A percentile compares a stretch with the other conserved stretches of the same genome.
Conservation (phyloP, 1,140 invertebrate species). For the Macrobrachium nipponense region DNA sequence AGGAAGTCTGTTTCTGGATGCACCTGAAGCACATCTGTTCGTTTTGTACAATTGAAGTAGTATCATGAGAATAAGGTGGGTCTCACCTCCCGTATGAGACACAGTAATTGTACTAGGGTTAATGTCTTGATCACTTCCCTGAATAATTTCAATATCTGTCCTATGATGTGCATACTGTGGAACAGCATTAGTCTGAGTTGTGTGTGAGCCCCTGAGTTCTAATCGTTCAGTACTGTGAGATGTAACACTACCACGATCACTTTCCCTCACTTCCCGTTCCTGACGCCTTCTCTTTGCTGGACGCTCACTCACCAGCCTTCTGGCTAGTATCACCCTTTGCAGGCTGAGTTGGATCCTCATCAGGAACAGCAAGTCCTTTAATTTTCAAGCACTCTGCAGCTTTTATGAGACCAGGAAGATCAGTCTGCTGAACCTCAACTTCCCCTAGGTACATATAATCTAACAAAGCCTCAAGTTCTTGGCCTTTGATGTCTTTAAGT, state of each 20-base stretch:
- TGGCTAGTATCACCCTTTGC: neutral
- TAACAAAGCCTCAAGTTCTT: conserved; percentile 26
- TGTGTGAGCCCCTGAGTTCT: neutral
- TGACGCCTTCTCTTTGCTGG: conserved; percentile 19
- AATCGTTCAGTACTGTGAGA: conserved; percentile 8
- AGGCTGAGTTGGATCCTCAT: conserved; percentile 27
- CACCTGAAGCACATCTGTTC: conserved; percentile 3
- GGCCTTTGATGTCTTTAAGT: conserved; percentile 26
- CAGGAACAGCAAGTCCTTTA: conserved; percentile 31
- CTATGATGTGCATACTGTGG: conserved; percentile 16
- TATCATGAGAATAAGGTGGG: conserved; percentile 6
- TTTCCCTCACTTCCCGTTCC: conserved; percentile 12
- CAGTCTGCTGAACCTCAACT: conserved; percentile 33
- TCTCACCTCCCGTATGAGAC: neutral
- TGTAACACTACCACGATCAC: conserved; percentile 6
- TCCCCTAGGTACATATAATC: conserved; percentile 46
- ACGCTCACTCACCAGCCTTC: neutral
- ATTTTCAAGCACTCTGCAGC: conserved; percentile 32
- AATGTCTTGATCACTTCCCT: neutral
- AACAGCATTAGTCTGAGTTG: neutral
- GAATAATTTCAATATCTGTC: neutral
- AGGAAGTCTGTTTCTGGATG: neutral
- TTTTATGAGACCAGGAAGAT: conserved; percentile 32
- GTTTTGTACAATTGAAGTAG: conserved; percentile 13
- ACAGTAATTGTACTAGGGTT: neutral